Evolutionary conservation across 37 sponge, comb jelly and placozoan genomes (phyloP).

Genomic region (Trichoplax adhaerens): DNA sequence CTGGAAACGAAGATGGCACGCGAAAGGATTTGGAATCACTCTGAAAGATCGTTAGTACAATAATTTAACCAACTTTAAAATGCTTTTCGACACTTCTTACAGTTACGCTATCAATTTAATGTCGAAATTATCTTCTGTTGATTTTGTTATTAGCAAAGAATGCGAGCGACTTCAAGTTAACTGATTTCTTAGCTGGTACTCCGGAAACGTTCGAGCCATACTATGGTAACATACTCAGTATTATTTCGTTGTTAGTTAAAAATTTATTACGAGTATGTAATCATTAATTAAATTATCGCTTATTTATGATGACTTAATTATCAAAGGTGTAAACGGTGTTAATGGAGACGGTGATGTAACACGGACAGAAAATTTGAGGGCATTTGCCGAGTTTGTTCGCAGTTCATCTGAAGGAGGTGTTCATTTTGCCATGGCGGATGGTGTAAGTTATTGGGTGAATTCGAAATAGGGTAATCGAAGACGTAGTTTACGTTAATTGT

Average conservation of each 20-base stretch:
- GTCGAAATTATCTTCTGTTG: neutral
- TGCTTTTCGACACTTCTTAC: neutral
- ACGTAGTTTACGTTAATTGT: neutral
- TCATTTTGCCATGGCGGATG: slow-evolving; percentile 96
- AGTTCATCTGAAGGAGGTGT: slow-evolving; percentile 32
- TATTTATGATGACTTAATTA: slow-evolving; percentile 1
- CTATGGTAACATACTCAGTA: slow-evolving; percentile 41
- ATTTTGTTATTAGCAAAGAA: neutral
- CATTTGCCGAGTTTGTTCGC: slow-evolving; percentile 65
- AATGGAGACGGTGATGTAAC: slow-evolving; percentile 89
- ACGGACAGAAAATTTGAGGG: slow-evolving; percentile 47
- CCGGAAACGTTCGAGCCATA: slow-evolving; percentile 94
- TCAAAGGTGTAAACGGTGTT: slow-evolving; percentile 8
- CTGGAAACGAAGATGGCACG: slow-evolving; percentile 70
- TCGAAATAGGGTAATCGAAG: neutral
- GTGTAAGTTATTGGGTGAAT: slow-evolving; percentile 14
- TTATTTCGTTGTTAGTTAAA: neutral
- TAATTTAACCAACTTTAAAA: neutral
- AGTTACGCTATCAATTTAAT: neutral
- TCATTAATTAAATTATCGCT: neutral
- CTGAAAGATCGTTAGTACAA: slow-evolving; percentile 36
- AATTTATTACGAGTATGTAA: neutral
- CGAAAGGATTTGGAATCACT: slow-evolving; percentile 96
- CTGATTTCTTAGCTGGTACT: slow-evolving; percentile 60
- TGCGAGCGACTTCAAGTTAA: slow-evolving; percentile 86